These are phyloP conservation scores for Archaeoteleia sp. DNA, from an alignment of 2,888 invertebrate genomes.

Conservation along the genomic window DNA sequence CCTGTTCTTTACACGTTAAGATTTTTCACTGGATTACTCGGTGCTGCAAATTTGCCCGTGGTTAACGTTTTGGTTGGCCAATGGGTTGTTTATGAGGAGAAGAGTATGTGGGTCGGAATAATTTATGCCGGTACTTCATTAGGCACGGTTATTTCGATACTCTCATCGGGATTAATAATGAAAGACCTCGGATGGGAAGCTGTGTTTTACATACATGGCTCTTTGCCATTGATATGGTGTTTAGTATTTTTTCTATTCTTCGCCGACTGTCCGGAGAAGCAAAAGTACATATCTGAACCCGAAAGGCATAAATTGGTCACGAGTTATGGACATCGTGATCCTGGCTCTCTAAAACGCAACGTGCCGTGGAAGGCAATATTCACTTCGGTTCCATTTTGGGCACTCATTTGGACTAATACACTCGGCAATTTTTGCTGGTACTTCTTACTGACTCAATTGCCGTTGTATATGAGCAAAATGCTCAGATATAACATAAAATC, in stretches of 20 bases:
- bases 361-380: slow-evolving; percentile 75
- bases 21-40: slow-evolving; percentile 66
- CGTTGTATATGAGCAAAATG: slow-evolving; percentile 76
- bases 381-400: slow-evolving; percentile 74
- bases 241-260: slow-evolving; percentile 64
- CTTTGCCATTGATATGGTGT: slow-evolving; percentile 68
- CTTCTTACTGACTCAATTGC: slow-evolving; percentile 76
- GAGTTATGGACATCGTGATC: slow-evolving; percentile 68
- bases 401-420: slow-evolving; percentile 74
- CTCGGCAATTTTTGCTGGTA: slow-evolving; percentile 76
- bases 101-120: slow-evolving; percentile 69
- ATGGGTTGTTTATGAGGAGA: slow-evolving; percentile 72
- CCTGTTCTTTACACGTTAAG: slow-evolving; percentile 58
- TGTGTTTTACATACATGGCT: slow-evolving; percentile 70
- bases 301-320: slow-evolving; percentile 69
- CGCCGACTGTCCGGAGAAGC: slow-evolving; percentile 71
- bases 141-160: slow-evolving; percentile 71
- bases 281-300: slow-evolving; percentile 69
- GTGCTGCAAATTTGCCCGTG: slow-evolving; percentile 70
- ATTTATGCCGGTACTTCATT: slow-evolving; percentile 70
- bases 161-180: slow-evolving; percentile 68
- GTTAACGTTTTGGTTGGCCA: slow-evolving; percentile 71
- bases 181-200: slow-evolving; percentile 64
- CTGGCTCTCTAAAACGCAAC: slow-evolving; percentile 34
- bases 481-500: slow-evolving; percentile 74